Evolutionary conservation across 2,113 vertebrate species (phyloP).

Genomic region (Copsychus sechellarum): DNA sequence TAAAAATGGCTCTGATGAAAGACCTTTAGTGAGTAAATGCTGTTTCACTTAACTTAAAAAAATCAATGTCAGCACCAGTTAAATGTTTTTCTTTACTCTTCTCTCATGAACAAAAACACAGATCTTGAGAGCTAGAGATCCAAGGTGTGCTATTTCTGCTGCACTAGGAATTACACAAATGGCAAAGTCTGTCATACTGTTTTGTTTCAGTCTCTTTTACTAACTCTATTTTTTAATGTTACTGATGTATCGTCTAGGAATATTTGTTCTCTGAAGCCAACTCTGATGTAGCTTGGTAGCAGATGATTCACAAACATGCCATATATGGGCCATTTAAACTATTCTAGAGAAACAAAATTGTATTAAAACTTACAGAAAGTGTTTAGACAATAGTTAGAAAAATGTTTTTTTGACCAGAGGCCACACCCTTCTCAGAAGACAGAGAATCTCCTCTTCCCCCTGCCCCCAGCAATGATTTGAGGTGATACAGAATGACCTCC

Average conservation of each 20-base stretch:
- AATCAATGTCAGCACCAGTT: neutral
- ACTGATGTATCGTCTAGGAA: neutral
- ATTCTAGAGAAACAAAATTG: neutral
- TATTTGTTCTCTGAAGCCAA: neutral
- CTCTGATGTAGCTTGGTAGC: neutral
- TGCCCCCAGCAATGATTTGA: neutral
- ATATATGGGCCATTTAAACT: neutral
- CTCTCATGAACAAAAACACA: neutral
- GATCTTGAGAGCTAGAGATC: neutral
- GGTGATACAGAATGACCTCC: neutral
- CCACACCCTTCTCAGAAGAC: neutral
- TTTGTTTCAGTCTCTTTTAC: neutral
- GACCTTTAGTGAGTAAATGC: neutral
- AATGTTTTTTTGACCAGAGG: fast-evolving
- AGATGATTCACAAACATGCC: neutral
- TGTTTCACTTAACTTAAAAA: neutral
- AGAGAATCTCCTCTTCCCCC: neutral
- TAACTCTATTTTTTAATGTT: neutral
- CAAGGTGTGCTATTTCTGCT: neutral
- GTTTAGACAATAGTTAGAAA: neutral
- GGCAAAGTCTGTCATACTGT: neutral
- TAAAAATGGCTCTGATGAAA: neutral
- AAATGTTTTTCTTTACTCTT: neutral
- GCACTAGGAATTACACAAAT: neutral
- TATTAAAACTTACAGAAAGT: neutral